Base-by-base conservation (phyloP, 2,888 invertebrate genomes). In the Lochmaea capreae region DNA sequence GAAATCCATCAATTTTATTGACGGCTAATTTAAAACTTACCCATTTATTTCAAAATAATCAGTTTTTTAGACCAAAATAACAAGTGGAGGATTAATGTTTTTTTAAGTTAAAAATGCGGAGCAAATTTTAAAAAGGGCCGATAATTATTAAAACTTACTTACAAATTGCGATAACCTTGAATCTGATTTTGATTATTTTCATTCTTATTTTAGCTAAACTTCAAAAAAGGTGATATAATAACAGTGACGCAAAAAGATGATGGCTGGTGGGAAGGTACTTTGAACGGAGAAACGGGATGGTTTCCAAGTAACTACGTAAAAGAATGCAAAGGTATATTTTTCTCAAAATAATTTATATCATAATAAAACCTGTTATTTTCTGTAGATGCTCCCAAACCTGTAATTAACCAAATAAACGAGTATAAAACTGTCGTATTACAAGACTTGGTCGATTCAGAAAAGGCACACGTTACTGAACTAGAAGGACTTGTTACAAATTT, bases 251-350 rank as follows among this genome's bases (percentile, higher is more conserved):
- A 99, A 87, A 92, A 92, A 74, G 99, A 98, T 69, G 99, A 98
- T 70, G 98, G 98, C 59, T 99, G 99, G 99, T 99, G 99, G 99
- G 99, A 99, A 89, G 99, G 99, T 14, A 99, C 98, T 10, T 89
- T 98, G 65, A 93, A 94, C 76, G 97, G 96, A 81, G 95, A 95
- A 86, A 98, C 98, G 77, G 98, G 98, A 83, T 99, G 98, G 98
- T 99, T 99, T 89, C 98, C 98, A 76, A 96, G 96, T 85, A 98
- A 98, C 89, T 98, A 98, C 90, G 97, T 97, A 76, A 94, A 94
- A 85, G 97, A 97, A 88, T 93, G 92, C 85, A 95, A 94, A 90
- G 90, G 92, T 89, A 86, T 52, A 57, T n/a, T 12, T 58, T 59
- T 59, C 33, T 33, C 3, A 59, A 26, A 12, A 14, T 33, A 11